These are phyloP conservation scores for Caenorhabditis imperialis DNA, from an alignment of 2,888 invertebrate genomes.

Conservation along the genomic window DNA sequence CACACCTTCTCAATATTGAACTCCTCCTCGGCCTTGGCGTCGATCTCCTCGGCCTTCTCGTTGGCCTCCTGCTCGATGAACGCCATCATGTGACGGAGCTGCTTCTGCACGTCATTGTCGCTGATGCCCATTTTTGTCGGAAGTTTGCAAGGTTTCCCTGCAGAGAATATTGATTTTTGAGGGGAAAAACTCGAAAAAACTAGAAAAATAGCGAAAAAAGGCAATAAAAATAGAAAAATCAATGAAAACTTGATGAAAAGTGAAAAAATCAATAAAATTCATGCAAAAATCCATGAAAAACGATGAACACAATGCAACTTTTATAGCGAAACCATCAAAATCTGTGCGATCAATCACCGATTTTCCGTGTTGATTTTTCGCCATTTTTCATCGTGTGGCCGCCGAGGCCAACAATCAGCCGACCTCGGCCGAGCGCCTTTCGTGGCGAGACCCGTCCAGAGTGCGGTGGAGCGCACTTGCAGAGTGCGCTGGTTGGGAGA, in stretches of 20 bases:
- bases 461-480: constrained; percentile 36
- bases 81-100: constrained; percentile 99
- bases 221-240: background rate
- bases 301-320: too few relatives aligned
- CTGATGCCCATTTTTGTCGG: constrained; percentile 76
- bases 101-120: constrained; percentile 78
- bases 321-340: too few relatives aligned
- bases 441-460: constrained; percentile 35
- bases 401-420: constrained; percentile 55
- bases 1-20: constrained; percentile 94
- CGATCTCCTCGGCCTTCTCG: constrained; percentile 99
- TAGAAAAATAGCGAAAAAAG: background rate
- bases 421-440: constrained; percentile 36
- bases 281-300: too few relatives aligned
- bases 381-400: constrained; percentile 16
- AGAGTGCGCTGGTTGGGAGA: background rate
- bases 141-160: constrained; percentile 25
- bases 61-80: constrained; percentile 99
- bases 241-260: background rate
- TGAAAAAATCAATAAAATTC: background rate
- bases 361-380: constrained; percentile 54
- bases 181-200: background rate
- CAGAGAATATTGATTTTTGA: too few relatives aligned
- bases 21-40: constrained; percentile 99
- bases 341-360: too few relatives aligned